These are phyloP conservation scores for Zaprionus obscuricornis DNA, from an alignment of 2,888 invertebrate genomes.

Conservation along the genomic window DNA sequence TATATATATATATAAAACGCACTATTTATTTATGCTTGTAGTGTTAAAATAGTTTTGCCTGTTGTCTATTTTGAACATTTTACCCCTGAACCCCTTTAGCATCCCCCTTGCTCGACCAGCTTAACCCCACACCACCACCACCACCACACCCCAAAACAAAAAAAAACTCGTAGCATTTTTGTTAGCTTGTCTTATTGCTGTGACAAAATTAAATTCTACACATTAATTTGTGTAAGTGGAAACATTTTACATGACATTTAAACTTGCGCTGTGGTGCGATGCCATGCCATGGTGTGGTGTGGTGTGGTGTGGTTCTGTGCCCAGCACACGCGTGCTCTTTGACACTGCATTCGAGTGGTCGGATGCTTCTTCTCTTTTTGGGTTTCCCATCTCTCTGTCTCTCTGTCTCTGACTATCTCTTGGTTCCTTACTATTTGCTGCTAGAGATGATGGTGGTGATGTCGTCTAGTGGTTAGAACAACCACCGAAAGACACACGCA, in stretches of 20 bases:
- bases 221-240: constrained; percentile 79
- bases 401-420: too few species aligned
- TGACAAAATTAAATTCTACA: constrained; percentile 73
- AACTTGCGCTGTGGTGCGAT: constrained; percentile 67
- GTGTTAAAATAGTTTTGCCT: constrained; percentile 36
- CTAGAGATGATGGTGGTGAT: constrained; percentile 5
- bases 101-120: not conserved
- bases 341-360: constrained; percentile 39
- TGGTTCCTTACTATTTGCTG: constrained; percentile 20
- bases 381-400: too few species aligned
- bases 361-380: too few species aligned
- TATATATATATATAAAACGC: too few species aligned
- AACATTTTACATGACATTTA: constrained; percentile 79
- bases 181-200: constrained; percentile 45
- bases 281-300: too few species aligned
- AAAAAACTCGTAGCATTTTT: too few species aligned
- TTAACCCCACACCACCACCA: not conserved
- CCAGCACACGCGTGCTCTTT: constrained; percentile 53
- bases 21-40: constrained; percentile 25
- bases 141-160: too few species aligned
- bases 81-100: constrained; percentile 1
- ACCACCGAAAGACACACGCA: constrained; percentile 70
- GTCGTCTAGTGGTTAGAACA: constrained; percentile 43
- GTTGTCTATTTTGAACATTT: not conserved
- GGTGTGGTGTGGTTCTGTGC: too few species aligned